These are phyloP conservation scores for Epinephelus lanceolatus DNA, from an alignment of 2,113 vertebrate species.

Conservation along the genomic window DNA sequence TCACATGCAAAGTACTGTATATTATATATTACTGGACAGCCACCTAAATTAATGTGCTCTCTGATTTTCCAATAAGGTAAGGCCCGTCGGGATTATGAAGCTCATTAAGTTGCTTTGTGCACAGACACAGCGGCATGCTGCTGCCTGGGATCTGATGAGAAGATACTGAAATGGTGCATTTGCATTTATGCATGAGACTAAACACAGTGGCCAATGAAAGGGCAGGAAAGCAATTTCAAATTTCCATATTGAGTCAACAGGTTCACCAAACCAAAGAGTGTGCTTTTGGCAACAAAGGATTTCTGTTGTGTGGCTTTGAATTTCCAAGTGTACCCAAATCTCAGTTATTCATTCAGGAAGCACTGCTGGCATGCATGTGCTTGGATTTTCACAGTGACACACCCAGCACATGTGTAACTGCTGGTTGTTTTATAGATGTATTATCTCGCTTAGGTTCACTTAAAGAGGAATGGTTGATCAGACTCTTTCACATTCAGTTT, in stretches of 20 bases:
- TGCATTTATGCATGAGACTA: slow-evolving; percentile 70
- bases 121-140: slow-evolving; percentile 25
- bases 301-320: slow-evolving; percentile 7
- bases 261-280: slow-evolving; percentile 4
- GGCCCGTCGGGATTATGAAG: slow-evolving; percentile 61
- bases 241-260: slow-evolving; percentile 48
- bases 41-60: slow-evolving; percentile 42
- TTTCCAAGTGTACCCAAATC: not conserved
- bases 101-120: slow-evolving; percentile 67
- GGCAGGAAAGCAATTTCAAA: slow-evolving; percentile 50
- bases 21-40: slow-evolving; percentile 29
- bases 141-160: slow-evolving; percentile 55
- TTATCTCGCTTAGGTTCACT: not conserved
- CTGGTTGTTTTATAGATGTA: not conserved
- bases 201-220: slow-evolving; percentile 56
- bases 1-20: slow-evolving; percentile 20
- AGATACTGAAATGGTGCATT: slow-evolving; percentile 72
- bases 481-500: too few species aligned
- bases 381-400: not conserved
- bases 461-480: too few species aligned
- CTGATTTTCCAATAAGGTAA: slow-evolving; percentile 64
- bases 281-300: not conserved
- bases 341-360: not conserved
- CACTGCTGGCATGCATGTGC: not conserved
- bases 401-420: not conserved